Evolutionary conservation across 2,113 vertebrate genomes (phyloP), one percentile per base, ranked within the genome.

Genomic region (Clarias batrachus): DNA sequence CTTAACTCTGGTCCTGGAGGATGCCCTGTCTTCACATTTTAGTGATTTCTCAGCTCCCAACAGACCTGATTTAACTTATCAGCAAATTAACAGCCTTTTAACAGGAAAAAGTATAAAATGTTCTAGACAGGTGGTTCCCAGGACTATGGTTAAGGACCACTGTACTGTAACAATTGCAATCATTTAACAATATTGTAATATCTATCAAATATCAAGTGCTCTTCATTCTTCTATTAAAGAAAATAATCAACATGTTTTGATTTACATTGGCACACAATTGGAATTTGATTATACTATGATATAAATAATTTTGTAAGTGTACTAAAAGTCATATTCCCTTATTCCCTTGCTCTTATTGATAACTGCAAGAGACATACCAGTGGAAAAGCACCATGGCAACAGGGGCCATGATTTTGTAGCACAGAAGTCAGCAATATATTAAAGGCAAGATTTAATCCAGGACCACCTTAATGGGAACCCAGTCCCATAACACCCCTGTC

Each of bases 181-280:
- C 5, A 30, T 68, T 16, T 68, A 30, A 68, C 21, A 68, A 68
- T 68, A 68, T 30, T 68, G n/a, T 12, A 37, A 37, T 37, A 17
- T 30, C 16, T 3, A 16, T 6, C 6, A 41, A 41, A 41, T 6
- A 41, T 41, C 41, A 33, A 70, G 27, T 70, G 19, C 16, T 17
- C 66, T 9, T 30, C 66, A 33, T 9, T 5, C 30, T 70, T 14
- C 30, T 70, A 30, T 70, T n/a, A 66, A 27, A 13, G 3, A 66
- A 66, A 66, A n/a, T 30, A 71, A 41, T 71, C 68, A 41, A 71
- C 68, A 71, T 30, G 16, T 70, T 71, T 33, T 71, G 68, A 71
- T 4, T 30, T 33, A 70, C 33, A 41, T 41, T 41, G 3, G 6
- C 2, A 41, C 16, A 19, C 66, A 33, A 8, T 33, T 17, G 27